These are phyloP conservation scores for Masnerella sp. DNA, from an alignment of 2,888 invertebrate genomes.

Conservation along the genomic window DNA sequence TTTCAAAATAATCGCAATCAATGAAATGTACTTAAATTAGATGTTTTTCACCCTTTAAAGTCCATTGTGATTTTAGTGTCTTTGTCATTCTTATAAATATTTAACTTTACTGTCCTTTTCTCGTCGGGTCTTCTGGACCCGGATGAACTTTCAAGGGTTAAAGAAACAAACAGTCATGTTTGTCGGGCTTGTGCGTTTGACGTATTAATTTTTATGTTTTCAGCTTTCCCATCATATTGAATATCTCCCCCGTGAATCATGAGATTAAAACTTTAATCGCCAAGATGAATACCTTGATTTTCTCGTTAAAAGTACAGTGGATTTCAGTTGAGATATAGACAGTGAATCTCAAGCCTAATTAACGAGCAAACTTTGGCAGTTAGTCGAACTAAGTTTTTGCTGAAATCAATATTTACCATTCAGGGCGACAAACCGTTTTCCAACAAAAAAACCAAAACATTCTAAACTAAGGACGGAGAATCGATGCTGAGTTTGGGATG, in stretches of 20 bases:
- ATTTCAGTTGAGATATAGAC: constrained; percentile 53
- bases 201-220: too few relatives aligned
- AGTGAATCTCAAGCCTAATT: constrained; percentile 57
- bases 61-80: too few relatives aligned
- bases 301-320: constrained; percentile 53
- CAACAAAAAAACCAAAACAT: neutral
- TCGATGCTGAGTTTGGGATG: too few relatives aligned
- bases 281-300: constrained; percentile 59
- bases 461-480: neutral
- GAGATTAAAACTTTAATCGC: constrained; percentile 59
- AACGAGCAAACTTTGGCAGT: constrained; percentile 59
- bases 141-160: too few relatives aligned
- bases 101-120: too few relatives aligned
- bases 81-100: too few relatives aligned
- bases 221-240: constrained; percentile 41
- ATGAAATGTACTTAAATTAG: too few relatives aligned
- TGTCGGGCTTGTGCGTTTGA: too few relatives aligned
- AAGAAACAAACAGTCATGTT: too few relatives aligned
- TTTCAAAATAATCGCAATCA: too few relatives aligned
- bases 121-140: too few relatives aligned
- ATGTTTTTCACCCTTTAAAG: too few relatives aligned
- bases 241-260: constrained; percentile 41
- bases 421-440: constrained; percentile 10
- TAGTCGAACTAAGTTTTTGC: constrained; percentile 39
- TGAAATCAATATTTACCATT: constrained; percentile 49